Conservation (phyloP, 2,113 vertebrate species). For the Acrocephalus kingi region DNA sequence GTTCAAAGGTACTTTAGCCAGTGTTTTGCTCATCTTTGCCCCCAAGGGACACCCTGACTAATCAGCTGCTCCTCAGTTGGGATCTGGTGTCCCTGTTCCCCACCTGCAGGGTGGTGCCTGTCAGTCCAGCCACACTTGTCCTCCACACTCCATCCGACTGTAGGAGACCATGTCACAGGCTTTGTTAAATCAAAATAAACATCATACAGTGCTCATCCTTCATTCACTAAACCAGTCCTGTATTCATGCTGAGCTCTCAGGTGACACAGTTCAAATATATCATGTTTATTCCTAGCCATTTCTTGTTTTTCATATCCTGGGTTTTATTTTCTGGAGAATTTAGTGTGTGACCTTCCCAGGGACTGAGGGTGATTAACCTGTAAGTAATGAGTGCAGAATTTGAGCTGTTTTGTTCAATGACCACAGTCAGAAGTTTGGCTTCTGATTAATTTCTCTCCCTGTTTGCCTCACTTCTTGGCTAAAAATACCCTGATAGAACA, state of each 20-base stretch:
- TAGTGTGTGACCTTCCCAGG: background rate
- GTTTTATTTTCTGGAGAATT: background rate
- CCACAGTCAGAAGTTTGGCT: background rate
- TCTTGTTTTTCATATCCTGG: background rate
- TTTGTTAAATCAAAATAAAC: background rate
- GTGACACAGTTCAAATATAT: background rate
- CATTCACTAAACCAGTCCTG: background rate
- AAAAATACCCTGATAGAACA: background rate
- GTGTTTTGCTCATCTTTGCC: background rate
- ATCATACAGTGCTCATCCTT: background rate
- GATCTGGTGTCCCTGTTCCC: fast-evolving
- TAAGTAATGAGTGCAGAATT: background rate
- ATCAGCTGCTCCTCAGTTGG: background rate
- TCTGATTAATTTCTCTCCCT: background rate
- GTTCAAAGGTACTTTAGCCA: background rate
- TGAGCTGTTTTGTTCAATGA: background rate
- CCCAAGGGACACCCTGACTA: too few species aligned
- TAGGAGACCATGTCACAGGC: background rate
- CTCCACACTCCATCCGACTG: fast-evolving
- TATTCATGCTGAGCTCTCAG: background rate
- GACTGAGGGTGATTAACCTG: background rate
- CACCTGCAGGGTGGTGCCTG: background rate
- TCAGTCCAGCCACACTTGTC: background rate
- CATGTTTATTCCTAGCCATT: background rate
- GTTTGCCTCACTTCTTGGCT: background rate